Conservation (phyloP, 2,113 vertebrate genomes). For the Xenus cinereus region DNA sequence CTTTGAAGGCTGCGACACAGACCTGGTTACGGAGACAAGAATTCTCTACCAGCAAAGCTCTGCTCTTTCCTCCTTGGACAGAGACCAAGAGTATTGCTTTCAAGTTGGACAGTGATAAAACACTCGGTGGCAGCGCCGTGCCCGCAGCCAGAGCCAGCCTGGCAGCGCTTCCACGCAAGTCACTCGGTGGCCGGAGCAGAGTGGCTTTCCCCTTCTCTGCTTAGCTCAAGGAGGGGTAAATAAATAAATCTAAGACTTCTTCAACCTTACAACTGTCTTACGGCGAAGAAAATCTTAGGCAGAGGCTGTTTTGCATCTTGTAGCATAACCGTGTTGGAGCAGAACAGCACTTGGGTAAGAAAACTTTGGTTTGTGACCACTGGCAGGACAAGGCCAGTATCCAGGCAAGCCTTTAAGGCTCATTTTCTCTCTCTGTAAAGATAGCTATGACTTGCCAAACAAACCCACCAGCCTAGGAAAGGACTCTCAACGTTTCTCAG, state of each 20-base stretch:
- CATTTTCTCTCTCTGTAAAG: not conserved
- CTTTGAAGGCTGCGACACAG: not conserved
- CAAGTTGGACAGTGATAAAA: constrained; percentile 32
- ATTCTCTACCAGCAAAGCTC: not conserved
- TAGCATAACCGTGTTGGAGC: not conserved
- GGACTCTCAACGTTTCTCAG: not conserved
- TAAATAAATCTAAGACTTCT: not conserved
- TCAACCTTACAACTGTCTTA: not conserved
- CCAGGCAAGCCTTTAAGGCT: not conserved
- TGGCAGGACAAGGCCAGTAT: not conserved
- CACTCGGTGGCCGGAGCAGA: not conserved
- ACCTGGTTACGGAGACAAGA: not conserved
- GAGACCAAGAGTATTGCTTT: constrained; percentile 1
- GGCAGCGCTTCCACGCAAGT: not conserved
- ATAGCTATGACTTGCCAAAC: not conserved
- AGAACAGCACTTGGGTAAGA: not conserved
- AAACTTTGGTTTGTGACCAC: not conserved
- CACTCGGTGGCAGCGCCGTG: not conserved
- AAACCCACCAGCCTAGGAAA: not conserved
- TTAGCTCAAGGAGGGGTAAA: not conserved
- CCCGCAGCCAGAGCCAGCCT: constrained; percentile 7
- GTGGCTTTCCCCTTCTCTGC: not conserved
- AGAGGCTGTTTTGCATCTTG: not conserved
- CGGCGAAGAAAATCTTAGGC: not conserved
- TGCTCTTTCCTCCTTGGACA: constrained; percentile 22